These are phyloP conservation scores for Rhaphigaster nebulosa DNA, from an alignment of 2,888 invertebrate species.

Conservation along the genomic window DNA sequence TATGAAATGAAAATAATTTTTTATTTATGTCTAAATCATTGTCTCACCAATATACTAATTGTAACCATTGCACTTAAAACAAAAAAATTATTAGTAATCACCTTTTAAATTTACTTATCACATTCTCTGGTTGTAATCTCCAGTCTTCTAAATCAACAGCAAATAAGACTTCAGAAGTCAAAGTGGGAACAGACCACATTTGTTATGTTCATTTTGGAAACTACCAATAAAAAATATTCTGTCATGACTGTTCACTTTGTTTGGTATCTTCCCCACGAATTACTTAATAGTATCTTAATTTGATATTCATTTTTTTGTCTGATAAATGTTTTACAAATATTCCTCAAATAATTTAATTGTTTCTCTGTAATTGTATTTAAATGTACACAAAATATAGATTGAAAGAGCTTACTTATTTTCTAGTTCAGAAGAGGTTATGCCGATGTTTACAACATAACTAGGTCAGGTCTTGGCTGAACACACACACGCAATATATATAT, in stretches of 20 bases:
- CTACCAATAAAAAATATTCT: background rate
- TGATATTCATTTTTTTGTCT: background rate
- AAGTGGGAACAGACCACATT: background rate
- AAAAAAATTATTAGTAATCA: background rate
- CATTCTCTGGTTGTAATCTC: background rate
- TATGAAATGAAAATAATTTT: background rate
- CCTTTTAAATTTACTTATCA: background rate
- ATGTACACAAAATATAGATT: too few relatives aligned
- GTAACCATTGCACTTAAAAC: background rate
- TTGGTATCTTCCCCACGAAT: background rate
- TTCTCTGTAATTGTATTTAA: background rate
- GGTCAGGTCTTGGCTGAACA: background rate
- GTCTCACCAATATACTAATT: background rate
- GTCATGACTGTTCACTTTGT: background rate
- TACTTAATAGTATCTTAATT: background rate
- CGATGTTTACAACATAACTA: background rate
- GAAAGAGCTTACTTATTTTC: background rate
- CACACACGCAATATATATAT: background rate
- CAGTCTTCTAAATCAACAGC: background rate
- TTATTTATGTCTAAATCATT: background rate
- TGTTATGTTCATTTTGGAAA: background rate
- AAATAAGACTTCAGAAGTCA: background rate
- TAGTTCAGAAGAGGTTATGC: background rate
- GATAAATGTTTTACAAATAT: background rate
- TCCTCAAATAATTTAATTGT: background rate